Percentiles rank a stretch among this genome's conserved stretches.
phyloP scores from a whole-genome alignment of 1,140 invertebrate species.

The Hycleus phaleratus region DNA sequence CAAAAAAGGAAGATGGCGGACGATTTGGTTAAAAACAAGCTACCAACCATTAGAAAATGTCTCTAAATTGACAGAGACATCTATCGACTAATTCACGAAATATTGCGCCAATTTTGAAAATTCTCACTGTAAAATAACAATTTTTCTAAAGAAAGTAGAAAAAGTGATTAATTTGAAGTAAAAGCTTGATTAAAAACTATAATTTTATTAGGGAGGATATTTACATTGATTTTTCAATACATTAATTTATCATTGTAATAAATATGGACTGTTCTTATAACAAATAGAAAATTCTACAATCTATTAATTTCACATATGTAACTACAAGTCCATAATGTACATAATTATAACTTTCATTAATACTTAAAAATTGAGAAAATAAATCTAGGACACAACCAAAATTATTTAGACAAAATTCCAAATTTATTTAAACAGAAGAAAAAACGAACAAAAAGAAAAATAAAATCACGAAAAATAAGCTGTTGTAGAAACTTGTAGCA shows the following conservation, averaged over 20 bases:
- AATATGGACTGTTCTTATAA: conserved; percentile 7
- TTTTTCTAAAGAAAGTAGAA: too few relatives aligned
- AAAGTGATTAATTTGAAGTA: too few relatives aligned
- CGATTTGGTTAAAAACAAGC: background rate
- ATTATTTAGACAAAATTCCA: background rate
- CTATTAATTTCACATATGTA: background rate
- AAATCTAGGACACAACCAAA: background rate
- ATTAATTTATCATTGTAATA: conserved; percentile 14
- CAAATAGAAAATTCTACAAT: conserved; percentile 6
- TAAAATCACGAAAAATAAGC: too few relatives aligned
- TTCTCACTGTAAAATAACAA: too few relatives aligned
- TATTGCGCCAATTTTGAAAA: too few relatives aligned
- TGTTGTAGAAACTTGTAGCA: too few relatives aligned
- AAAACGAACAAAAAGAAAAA: background rate
- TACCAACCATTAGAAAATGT: background rate
- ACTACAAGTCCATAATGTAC: conserved; percentile 1
- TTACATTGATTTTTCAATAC: conserved; percentile 10
- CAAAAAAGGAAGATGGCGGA: conserved; percentile 6
- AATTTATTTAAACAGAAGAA: background rate
- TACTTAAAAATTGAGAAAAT: background rate
- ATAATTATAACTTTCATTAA: background rate
- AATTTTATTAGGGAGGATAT: conserved; percentile 15
- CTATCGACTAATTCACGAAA: too few relatives aligned
- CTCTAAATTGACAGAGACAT: too few relatives aligned
- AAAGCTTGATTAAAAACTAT: conserved; percentile 7